Percentiles rank a stretch among this genome's conserved stretches.
phyloP scores from a whole-genome alignment of 2,797 vertebrate genomes.

The Phylloscopus collybita region DNA sequence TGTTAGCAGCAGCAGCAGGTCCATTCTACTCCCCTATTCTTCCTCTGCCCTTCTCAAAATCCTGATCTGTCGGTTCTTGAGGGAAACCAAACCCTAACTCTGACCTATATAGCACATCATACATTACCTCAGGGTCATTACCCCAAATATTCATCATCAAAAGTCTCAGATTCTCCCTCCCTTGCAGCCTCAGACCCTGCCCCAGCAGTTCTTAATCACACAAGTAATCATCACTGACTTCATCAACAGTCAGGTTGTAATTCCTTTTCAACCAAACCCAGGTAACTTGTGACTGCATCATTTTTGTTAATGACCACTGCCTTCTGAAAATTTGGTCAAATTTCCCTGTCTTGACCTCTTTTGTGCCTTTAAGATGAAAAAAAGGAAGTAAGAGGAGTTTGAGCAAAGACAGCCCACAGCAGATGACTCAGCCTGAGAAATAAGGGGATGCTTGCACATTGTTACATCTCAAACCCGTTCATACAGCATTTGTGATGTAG shows the following conservation, averaged over 20 bases:
- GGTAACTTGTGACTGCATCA: neutral
- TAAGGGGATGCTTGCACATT: neutral
- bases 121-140: conserved; percentile 10
- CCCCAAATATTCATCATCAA: neutral
- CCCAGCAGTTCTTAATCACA: neutral
- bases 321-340: neutral
- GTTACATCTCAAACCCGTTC: neutral
- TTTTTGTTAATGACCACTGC: neutral
- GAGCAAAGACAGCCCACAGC: neutral
- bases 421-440: neutral
- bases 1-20: conserved; percentile 71
- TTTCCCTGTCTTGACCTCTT: neutral
- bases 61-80: conserved; percentile 49
- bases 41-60: conserved; percentile 47
- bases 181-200: neutral
- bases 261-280: neutral
- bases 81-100: conserved; percentile 47
- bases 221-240: neutral
- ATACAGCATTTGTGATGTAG: neutral
- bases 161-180: conserved; percentile 4
- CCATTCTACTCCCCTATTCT: conserved; percentile 52
- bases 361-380: neutral
- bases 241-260: neutral
- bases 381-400: neutral
- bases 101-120: conserved; percentile 24